Base-by-base conservation (phyloP, 2,113 vertebrate genomes). In the Oceanites oceanicus region DNA sequence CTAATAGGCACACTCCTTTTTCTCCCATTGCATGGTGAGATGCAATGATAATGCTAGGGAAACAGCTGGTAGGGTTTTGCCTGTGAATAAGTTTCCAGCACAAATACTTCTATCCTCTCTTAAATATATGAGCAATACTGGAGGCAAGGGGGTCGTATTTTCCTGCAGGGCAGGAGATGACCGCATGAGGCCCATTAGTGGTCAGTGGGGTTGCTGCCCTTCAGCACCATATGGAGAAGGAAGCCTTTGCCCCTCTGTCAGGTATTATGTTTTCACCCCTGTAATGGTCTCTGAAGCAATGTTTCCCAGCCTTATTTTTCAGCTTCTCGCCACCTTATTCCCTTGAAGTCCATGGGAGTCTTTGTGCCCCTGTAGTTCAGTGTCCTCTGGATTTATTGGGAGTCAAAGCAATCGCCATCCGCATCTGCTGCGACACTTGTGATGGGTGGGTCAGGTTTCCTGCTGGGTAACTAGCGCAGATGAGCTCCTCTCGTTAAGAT, bases 401-500 rank as follows among this genome's bases (percentile, higher is more conserved):
- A 62, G 14, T 32, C 38, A 87, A 56, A 94, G 61, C 34, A 72
- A 9, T 67, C 67, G 7, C 58, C 23, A 10, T n/a, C 49, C n/a
- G 9, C 25, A 27, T 58, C 56, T 86, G 21, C 67, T 56, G 72
- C 5, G 4, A 80, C 50, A 16, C 53, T 42, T 61, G n/a, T 5
- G 5, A 29, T 1, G 8, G 23, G 55, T 2, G 1, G 52, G 36
- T 47, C 47, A 16, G 67, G 61, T 86, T 93, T 85, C 38, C 44
- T 38, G 26, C 38, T 68, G 66, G 0, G 2, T 53, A 53, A 38
- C 56, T 16, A 79, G 17, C 0, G 0, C 23, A 3, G n/a, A 44
- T 22, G 34, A 79, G 62, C n/a, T 62, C 61, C 58, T 38, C 0
- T 0, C 63, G 75, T 40, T 45, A 40, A 52, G 59, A 30, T 52